These are phyloP conservation scores for Phoenicopterus ruber DNA, from an alignment of 2,113 vertebrate species.

Conservation along the genomic window DNA sequence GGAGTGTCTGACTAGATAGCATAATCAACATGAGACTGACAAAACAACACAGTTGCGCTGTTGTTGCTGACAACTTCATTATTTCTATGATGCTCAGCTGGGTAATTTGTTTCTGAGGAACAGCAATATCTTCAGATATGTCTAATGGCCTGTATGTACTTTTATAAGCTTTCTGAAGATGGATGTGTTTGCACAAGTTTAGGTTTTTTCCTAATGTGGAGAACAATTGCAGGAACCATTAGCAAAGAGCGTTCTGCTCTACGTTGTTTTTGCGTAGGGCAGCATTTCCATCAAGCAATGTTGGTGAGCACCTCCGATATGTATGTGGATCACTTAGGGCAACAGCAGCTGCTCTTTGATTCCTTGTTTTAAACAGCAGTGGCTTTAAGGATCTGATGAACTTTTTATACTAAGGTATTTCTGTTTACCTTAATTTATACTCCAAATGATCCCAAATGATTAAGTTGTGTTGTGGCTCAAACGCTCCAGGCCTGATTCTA, in stretches of 20 bases:
- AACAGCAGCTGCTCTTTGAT: neutral
- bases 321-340: neutral
- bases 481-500: neutral
- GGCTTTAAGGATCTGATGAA: neutral
- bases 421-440: neutral
- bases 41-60: neutral
- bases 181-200: neutral
- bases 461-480: neutral
- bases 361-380: neutral
- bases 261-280: neutral
- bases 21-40: conserved; percentile 32
- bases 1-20: conserved; percentile 24
- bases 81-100: conserved; percentile 23
- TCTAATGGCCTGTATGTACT: neutral
- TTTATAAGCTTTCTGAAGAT: conserved; percentile 34
- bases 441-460: neutral
- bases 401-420: neutral
- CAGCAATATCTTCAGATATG: neutral
- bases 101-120: conserved; percentile 29
- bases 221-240: neutral
- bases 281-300: neutral
- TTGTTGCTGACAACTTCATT: conserved; percentile 59
- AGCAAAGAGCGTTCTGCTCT: neutral
- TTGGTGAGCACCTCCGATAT: neutral
- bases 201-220: neutral